Percentiles rank a stretch among this genome's conserved stretches.
Conservation (phyloP, 2,113 vertebrate species). For the Rostratula benghalensis region DNA sequence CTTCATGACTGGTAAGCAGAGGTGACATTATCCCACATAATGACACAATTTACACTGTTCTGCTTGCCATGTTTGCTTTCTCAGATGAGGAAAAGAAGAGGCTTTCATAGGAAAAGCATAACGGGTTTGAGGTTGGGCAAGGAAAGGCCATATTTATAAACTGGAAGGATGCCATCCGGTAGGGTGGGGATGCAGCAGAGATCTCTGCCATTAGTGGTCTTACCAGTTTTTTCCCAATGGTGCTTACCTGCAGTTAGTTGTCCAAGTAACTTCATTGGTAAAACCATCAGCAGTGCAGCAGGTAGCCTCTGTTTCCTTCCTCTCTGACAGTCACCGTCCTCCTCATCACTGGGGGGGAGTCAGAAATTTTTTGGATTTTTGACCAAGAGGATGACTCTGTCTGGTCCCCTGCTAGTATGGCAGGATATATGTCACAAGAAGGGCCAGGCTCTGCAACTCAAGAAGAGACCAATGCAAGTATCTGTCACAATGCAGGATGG, state of each 20-base stretch:
- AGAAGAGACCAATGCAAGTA: background rate
- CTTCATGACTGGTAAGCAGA: background rate
- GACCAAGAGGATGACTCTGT: rapidly evolving
- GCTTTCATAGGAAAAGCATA: background rate
- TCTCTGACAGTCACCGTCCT: background rate
- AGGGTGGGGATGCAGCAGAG: background rate
- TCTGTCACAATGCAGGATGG: background rate
- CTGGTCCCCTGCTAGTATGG: rapidly evolving
- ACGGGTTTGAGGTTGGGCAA: background rate
- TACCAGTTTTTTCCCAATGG: background rate
- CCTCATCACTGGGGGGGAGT: background rate
- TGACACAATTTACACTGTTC: rapidly evolving
- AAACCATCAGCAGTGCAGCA: background rate
- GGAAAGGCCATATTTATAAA: background rate
- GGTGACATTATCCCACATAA: background rate
- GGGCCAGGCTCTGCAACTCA: background rate
- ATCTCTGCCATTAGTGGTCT: background rate
- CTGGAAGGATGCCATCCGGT: background rate
- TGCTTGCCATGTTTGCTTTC: background rate
- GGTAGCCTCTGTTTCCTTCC: background rate
- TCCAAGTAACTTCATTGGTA: background rate
- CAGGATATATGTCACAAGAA: background rate
- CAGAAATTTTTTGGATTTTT: background rate
- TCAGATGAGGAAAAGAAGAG: background rate
- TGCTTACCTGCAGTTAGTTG: background rate